These are phyloP conservation scores for Pogonus chalceus DNA, from an alignment of 1,140 invertebrate species.

Conservation along the genomic window DNA sequence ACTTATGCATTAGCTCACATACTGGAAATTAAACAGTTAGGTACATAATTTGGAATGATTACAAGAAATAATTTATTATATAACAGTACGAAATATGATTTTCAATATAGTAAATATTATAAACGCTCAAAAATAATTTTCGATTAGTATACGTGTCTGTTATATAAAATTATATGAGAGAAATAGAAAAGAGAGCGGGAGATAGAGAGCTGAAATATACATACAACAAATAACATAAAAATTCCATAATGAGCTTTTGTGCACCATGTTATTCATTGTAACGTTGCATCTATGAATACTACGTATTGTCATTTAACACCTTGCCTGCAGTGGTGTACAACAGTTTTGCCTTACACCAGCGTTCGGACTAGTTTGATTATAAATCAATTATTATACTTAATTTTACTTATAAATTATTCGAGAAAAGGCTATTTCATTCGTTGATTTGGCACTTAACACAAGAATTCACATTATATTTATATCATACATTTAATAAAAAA, in stretches of 20 bases:
- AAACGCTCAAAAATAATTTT: slow-evolving; percentile 9
- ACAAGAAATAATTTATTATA: slow-evolving; percentile 8
- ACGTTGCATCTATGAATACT: slow-evolving; percentile 33
- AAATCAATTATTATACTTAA: slow-evolving; percentile 9
- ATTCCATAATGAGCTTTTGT: slow-evolving; percentile 31
- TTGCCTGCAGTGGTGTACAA: slow-evolving; percentile 22
- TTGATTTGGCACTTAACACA: slow-evolving; percentile 25
- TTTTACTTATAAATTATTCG: slow-evolving; percentile 11
- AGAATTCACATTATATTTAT: slow-evolving; percentile 24
- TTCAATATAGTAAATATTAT: slow-evolving; percentile 8
- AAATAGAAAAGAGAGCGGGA: too few species aligned
- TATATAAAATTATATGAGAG: slow-evolving; percentile 29
- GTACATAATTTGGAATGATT: slow-evolving; percentile 36
- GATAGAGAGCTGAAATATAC: too few species aligned
- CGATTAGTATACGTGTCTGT: not conserved
- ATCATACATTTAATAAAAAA: slow-evolving; percentile 22
- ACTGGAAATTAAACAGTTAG: slow-evolving; percentile 31
- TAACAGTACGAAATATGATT: slow-evolving; percentile 13
- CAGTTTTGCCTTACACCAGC: not conserved
- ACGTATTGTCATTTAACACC: slow-evolving; percentile 35
- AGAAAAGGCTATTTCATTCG: slow-evolving; percentile 14
- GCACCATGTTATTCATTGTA: slow-evolving; percentile 37
- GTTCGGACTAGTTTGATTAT: not conserved
- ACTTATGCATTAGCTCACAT: slow-evolving; percentile 30
- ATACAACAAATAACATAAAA: too few species aligned